Conservation (phyloP, 2,113 vertebrate species). For the Amazona vittata region DNA sequence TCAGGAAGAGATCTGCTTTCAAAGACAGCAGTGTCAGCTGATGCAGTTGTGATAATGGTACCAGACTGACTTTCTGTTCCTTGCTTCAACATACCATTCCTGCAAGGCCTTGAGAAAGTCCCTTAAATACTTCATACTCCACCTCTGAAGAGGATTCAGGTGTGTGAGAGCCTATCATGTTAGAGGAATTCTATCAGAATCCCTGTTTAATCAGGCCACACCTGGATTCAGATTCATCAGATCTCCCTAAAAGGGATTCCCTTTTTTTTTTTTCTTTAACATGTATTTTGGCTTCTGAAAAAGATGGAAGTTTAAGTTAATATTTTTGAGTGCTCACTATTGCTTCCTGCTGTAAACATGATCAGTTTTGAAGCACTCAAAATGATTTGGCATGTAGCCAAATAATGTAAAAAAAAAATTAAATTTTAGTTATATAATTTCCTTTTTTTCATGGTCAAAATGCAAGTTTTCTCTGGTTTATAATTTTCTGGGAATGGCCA, state of each 20-base stretch:
- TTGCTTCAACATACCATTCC: background rate
- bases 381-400: background rate
- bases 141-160: background rate
- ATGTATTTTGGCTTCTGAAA: background rate
- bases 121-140: background rate
- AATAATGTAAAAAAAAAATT: background rate
- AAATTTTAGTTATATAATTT: background rate
- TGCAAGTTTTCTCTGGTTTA: background rate
- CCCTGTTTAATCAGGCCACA: background rate
- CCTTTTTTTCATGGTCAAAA: background rate
- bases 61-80: background rate
- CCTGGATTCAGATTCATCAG: background rate
- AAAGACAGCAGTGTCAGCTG: background rate
- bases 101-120: background rate
- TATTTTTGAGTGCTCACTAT: background rate
- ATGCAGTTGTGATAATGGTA: background rate
- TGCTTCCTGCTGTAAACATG: background rate
- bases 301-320: background rate
- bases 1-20: background rate
- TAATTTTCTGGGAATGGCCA: conserved; percentile 14
- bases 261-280: background rate
- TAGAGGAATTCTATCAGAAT: background rate
- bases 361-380: background rate
- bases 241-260: background rate
- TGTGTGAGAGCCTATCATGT: background rate